Base-by-base conservation (phyloP, 2,888 invertebrate genomes). In the Caenorhabditis sp. region DNA sequence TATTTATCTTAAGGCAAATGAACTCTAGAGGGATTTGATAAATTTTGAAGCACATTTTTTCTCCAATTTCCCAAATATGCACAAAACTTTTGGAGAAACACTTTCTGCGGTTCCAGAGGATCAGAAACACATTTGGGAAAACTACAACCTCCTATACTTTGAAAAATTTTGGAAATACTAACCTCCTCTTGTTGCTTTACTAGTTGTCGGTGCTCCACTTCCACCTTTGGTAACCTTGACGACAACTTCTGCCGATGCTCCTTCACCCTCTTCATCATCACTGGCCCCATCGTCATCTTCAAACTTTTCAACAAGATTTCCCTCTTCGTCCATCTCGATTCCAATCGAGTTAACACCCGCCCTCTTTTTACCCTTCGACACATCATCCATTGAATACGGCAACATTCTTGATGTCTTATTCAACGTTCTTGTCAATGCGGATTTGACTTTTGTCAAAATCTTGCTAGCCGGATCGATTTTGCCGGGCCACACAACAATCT, bases 341-440 rank as follows among this genome's bases (percentile, higher is more conserved):
- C 77, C 67, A 36, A 77, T 67, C 20, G 60, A 23, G 64, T 63
- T 66, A 49, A 67, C 76, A 23, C 69, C 71, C 2, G 43, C 17
- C 20, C 52, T 56, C 31, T 58, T 52, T 49, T 71, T 72, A 36
- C 82, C 82, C 67, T 82, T 84, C 25, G 70, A 69, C 12, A 83
- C 81, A 0, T 88, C 89, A 1, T 84, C 89, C 12, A 92, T 84
- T 12, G 93, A 92, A 89, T 95, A 96, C 0, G 95, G 94, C 64
- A 93, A 91, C 65, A 93, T 90, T 59, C 91, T 90, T 0, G 92
- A 91, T 77, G 92, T 92, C 88, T 97, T 97, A 89, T 97, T 99
- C 88, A 94, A 95, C 0, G 93, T 91, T 53, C 95, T 91, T 0
- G 97, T 99, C 88, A 99, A 93, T 0, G 96, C 94, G 0, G 95